Evolutionary conservation across 2,888 invertebrate genomes (phyloP), one percentile per base, ranked within the genome.

Genomic region (Eurytoma adleriae): DNA sequence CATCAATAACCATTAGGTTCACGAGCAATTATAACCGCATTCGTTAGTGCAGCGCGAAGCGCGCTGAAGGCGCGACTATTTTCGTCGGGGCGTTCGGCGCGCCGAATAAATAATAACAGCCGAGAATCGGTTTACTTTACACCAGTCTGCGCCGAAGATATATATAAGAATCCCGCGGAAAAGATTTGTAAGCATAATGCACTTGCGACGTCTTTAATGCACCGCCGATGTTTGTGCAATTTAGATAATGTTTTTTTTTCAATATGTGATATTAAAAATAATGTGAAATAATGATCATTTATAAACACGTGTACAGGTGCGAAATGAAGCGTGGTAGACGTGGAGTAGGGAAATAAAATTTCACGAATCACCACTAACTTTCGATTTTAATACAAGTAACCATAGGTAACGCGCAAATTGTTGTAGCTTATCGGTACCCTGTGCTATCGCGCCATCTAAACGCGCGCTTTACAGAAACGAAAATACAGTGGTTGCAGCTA

Each of bases 1-100:
- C 89, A 89, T 89, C 88, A 87, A 90, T 88, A 89, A 90, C 85
- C 89, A 88, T 89, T 89, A 88, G 87, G 85, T 84, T 85, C 85
- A 83, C 84, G 86, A 83, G 88, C 87, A 89, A 89, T 90, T 89
- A 89, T 87, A 89, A 87, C 83, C 85, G 85, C 87, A 87, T 88
- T 88, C 86, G 85, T 87, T 86, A 86, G 85, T 83, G 40, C n/a
- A 48, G 7, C 48, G n/a, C 62, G 20, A 54, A n/a, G 54, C 64
- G 64, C 48, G 64, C 83, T 40, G 68, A 50, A n/a, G 16, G 72
- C 61, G 62, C 24, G 78, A 27, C 52, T 40, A 70, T 24, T 52
- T 64, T 40, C 40, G 59, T 54, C 71, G 30, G 30, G 20, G 27
- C 59, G 18, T 54, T 13, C 30, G 79, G 30, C 16, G 12, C 69